A percentile compares a stretch with the other conserved stretches of the same genome.
These are phyloP conservation scores for Agonopterix subpropinquella DNA, from an alignment of 2,888 invertebrate species.

Conservation along the genomic window DNA sequence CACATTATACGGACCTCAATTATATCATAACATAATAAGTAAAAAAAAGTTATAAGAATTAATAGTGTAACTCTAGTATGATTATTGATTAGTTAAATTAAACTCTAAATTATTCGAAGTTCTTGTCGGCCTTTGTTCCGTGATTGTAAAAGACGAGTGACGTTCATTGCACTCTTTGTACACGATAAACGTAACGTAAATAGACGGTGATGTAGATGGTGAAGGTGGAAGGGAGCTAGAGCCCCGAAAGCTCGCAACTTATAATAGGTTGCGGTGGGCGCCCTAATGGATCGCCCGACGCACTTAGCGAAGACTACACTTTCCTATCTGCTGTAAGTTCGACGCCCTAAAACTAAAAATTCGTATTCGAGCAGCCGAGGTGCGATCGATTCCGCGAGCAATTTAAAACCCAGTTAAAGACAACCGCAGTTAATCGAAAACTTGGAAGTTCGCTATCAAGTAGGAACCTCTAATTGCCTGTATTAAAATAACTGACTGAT, in stretches of 20 bases:
- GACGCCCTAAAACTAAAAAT: conserved; percentile 9
- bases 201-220: conserved; percentile 3
- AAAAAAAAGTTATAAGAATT: no score
- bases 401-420: conserved; percentile 73
- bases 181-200: background rate
- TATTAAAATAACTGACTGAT: conserved; percentile 74
- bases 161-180: no score
- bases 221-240: conserved; percentile 8
- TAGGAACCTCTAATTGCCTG: conserved; percentile 67
- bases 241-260: conserved; percentile 14
- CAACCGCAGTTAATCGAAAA: conserved; percentile 73
- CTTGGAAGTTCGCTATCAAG: conserved; percentile 52
- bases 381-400: conserved; percentile 54
- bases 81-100: no score
- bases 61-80: no score
- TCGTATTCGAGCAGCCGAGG: conserved; percentile 14
- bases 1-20: no score
- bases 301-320: conserved; percentile 19
- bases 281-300: conserved; percentile 20
- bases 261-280: conserved; percentile 20
- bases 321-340: conserved; percentile 13
- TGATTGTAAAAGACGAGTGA: no score
- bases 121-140: background rate
- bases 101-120: no score
- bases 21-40: no score